phyloP scores from a whole-genome alignment of 2,797 vertebrate species.

The Anniella stebbinsi region DNA sequence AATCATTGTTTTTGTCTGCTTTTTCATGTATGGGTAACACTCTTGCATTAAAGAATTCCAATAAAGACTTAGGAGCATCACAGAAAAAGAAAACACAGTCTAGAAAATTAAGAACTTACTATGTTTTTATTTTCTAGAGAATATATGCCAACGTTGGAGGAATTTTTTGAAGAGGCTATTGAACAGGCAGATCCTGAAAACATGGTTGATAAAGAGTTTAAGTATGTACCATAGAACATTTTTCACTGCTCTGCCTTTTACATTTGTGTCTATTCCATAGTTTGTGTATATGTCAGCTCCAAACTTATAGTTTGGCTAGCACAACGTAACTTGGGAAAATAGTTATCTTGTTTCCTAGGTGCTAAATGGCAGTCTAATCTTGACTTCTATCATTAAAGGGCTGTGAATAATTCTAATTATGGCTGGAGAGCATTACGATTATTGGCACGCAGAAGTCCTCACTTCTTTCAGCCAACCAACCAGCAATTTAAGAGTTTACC shows the following conservation, averaged over 20 bases:
- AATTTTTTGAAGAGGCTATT: constrained; percentile 98
- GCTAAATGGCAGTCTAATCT: background rate
- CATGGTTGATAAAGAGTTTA: constrained; percentile 98
- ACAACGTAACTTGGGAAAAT: background rate
- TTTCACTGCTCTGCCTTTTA: background rate
- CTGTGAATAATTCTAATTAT: constrained; percentile 97
- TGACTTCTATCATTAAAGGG: constrained; percentile 78
- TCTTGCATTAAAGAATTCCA: background rate
- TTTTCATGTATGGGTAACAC: background rate
- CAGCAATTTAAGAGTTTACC: constrained; percentile 98
- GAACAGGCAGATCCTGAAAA: constrained; percentile 97
- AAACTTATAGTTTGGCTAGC: background rate
- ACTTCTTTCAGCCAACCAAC: constrained; percentile 98
- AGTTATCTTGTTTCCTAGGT: background rate
- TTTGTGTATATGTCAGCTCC: background rate
- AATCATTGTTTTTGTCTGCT: background rate
- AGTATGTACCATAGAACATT: constrained; percentile 80
- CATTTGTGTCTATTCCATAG: background rate
- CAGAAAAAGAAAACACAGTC: background rate
- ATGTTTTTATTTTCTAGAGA: constrained; percentile 82
- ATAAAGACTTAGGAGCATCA: background rate
- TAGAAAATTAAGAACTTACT: background rate
- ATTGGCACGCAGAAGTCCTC: constrained; percentile 94
- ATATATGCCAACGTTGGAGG: constrained; percentile 97
- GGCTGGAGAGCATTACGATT: constrained; percentile 96